phyloP scores from a whole-genome alignment of 2,888 invertebrate species.

The Microdon myrmicae region DNA sequence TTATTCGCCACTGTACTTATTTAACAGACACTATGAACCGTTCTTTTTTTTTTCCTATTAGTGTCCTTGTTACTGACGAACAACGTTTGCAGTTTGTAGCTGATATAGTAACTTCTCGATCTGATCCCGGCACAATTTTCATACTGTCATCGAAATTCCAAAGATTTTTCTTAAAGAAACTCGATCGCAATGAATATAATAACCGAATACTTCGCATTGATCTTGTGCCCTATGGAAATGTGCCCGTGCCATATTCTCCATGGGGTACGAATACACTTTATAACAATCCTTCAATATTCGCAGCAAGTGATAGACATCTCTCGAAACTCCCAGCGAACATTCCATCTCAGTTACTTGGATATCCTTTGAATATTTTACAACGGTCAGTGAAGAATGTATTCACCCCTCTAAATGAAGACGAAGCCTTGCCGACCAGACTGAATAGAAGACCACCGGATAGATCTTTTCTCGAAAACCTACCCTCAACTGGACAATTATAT shows the following conservation, averaged over 20 bases:
- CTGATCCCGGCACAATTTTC: slow-evolving; percentile 80
- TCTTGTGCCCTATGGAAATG: slow-evolving; percentile 40
- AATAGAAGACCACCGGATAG: slow-evolving; percentile 39
- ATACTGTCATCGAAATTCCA: slow-evolving; percentile 81
- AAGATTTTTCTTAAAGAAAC: slow-evolving; percentile 78
- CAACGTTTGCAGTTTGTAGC: slow-evolving; percentile 82
- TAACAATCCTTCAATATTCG: background rate
- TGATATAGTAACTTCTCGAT: slow-evolving; percentile 76
- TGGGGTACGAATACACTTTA: too few relatives aligned
- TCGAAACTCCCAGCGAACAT: slow-evolving; percentile 54
- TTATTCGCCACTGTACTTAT: background rate
- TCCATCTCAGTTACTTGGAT: too few relatives aligned
- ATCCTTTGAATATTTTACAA: too few relatives aligned
- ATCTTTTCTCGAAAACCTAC: slow-evolving; percentile 61
- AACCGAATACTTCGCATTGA: slow-evolving; percentile 76
- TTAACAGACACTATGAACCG: background rate
- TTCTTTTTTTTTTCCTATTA: slow-evolving; percentile 58
- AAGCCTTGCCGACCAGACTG: slow-evolving; percentile 58
- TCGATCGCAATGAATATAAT: slow-evolving; percentile 77
- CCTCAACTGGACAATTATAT: slow-evolving; percentile 35
- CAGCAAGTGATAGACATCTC: slow-evolving; percentile 54
- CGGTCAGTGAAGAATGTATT: slow-evolving; percentile 62
- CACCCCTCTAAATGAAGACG: slow-evolving; percentile 63
- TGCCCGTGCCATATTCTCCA: slow-evolving; percentile 11
- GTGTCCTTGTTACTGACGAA: slow-evolving; percentile 77